phyloP scores from a whole-genome alignment of 1,140 invertebrate genomes.

The Sarcophaga bullata region DNA sequence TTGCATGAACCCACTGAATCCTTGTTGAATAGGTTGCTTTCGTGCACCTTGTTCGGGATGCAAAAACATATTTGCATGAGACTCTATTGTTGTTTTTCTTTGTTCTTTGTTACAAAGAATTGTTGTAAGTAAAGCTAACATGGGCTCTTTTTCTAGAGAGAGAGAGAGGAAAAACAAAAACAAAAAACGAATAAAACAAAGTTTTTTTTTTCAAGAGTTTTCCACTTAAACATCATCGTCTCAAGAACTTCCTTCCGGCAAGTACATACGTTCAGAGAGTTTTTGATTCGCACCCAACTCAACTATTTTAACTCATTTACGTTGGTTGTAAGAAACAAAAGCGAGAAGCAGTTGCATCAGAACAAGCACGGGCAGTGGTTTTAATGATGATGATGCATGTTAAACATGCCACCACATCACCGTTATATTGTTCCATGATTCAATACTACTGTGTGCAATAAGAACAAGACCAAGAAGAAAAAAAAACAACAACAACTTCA shows the following conservation, averaged over 20 bases:
- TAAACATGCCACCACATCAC: slow-evolving; percentile 13
- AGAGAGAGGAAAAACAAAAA: neutral
- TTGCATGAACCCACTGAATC: too few species aligned
- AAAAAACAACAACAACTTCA: too few species aligned
- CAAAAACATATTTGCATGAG: neutral
- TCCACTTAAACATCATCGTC: slow-evolving; percentile 36
- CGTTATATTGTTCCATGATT: neutral
- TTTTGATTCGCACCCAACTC: slow-evolving; percentile 23
- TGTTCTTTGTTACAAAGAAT: neutral
- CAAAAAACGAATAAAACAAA: slow-evolving; percentile 28
- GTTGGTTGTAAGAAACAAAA: neutral
- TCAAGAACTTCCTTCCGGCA: slow-evolving; percentile 38
- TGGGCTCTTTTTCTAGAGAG: neutral
- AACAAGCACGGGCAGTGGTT: neutral
- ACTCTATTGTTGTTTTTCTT: neutral
- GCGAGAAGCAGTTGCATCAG: neutral
- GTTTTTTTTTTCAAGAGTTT: slow-evolving; percentile 38
- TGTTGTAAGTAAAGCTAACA: neutral
- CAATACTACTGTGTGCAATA: neutral
- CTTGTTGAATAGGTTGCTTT: too few species aligned
- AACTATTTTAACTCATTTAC: slow-evolving; percentile 15
- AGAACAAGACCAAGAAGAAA: too few species aligned
- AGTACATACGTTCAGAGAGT: neutral
- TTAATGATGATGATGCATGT: slow-evolving; percentile 28
- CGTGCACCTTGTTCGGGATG: too few species aligned